Evolutionary conservation across 2,888 invertebrate genomes (phyloP), one percentile per base, ranked within the genome.

Genomic region (Beris morrisii): DNA sequence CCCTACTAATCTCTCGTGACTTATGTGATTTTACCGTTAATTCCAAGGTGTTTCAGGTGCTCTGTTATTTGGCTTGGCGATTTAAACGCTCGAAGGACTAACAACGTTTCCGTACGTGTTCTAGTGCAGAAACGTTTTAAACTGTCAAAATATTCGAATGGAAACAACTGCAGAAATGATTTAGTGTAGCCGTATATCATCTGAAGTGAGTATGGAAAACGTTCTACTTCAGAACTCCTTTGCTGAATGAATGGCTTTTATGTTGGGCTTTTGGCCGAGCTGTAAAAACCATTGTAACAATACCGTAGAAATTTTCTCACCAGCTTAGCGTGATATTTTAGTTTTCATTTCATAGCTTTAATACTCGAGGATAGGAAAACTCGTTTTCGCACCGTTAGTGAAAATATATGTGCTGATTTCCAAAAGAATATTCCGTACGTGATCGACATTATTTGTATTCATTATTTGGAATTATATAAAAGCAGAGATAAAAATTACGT

Each of bases 121-220:
- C 53, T 31, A 32, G 44, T 54, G 57, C 46, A 45, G 50, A 54
- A 54, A 61, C 50, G 46, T 46, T 56, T 61, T 53, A 67, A 67
- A 64, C 57, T 67, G 67, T 63, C 64, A 67, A 67, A 67, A 67
- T 67, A 55, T 67, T 67, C 55, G 63, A 67, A 45, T n/a, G 50
- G 58, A 45, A 67, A 67, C 67, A 67, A 67, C 67, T 64, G 67
- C 50, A 57, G 64, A 67, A 52, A 67, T 67, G 61, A 67, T 67
- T 67, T 67, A 67, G 50, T 31, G 61, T 57, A 28, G 57, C 64
- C 54, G 57, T 67, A 64, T 64, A 64, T 67, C 67, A 67, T 64
- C 48, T 57, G 45, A 32, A 30, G 64, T 67, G 67, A 67, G 64
- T 67, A 57, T 57, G 38, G 22, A 55, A 67, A 54, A 45, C 30